Percentiles rank a stretch among this genome's conserved stretches.
Evolutionary conservation across 2,113 vertebrate genomes (phyloP).

Genomic region (Diadophis punctatus): DNA sequence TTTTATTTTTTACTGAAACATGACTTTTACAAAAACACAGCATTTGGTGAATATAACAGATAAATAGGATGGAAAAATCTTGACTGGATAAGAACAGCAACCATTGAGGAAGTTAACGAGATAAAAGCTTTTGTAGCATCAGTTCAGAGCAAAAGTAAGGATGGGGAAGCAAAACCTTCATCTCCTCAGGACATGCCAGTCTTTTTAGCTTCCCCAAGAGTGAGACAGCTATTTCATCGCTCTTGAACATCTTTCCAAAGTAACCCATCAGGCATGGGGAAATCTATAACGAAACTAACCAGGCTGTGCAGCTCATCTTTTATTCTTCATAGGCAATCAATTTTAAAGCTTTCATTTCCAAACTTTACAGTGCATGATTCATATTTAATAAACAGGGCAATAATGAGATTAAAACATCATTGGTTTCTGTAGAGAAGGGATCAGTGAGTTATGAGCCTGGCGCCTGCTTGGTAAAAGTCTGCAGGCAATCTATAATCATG

Average conservation of each 20-base stretch:
- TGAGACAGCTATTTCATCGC: background rate
- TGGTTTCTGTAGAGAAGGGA: slow-evolving; percentile 24
- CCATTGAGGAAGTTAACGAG: background rate
- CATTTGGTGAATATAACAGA: background rate
- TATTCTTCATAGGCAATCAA: slow-evolving; percentile 28
- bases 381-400: slow-evolving; percentile 47
- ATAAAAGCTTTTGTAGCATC: slow-evolving; percentile 8
- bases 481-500: slow-evolving; percentile 41
- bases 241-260: slow-evolving; percentile 17
- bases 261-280: slow-evolving; percentile 6
- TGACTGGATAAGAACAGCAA: slow-evolving; percentile 1
- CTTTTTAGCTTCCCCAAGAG: slow-evolving; percentile 2
- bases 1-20: background rate
- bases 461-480: slow-evolving; percentile 30
- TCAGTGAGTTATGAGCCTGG: slow-evolving; percentile 51
- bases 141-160: background rate
- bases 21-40: background rate
- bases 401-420: slow-evolving; percentile 40
- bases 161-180: background rate
- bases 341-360: slow-evolving; percentile 35
- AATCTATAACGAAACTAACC: slow-evolving; percentile 17
- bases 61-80: background rate
- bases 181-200: background rate
- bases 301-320: slow-evolving; percentile 18
- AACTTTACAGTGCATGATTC: slow-evolving; percentile 28